Base-by-base conservation (phyloP, 2,113 vertebrate genomes). In the Sturnira hondurensis region DNA sequence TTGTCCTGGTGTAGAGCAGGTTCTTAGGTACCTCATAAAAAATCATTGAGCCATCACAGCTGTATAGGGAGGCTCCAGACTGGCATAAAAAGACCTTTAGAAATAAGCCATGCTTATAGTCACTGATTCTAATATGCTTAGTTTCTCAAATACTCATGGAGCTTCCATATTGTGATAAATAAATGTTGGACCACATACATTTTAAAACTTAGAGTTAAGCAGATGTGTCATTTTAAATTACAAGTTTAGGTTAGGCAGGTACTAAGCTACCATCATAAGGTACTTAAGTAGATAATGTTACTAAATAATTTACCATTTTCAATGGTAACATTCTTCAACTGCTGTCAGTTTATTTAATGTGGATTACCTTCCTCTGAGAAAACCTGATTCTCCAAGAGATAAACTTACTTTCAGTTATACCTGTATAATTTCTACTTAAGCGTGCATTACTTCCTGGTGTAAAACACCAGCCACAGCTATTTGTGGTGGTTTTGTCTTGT, bases 61-160 rank as follows among this genome's bases (percentile, higher is more conserved):
- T 93, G 92, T 84, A 68, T 38, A 14, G 93, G 96, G 91, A 96
- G 96, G 94, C 96, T 96, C 80, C 77, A 96, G 87, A 26, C 89
- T 87, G 47, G 94, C 97, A 86, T 94, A 97, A 95, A 96, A 97
- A 97, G 84, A 94, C 74, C 41, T 98, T 96, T 97, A 91, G 95
- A 97, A 97, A 89, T 92, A 92, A 94, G 95, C 50, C 38, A 47
- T 65, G 12, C 45, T 73, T 33, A 17, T 83, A 38, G 81, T 90
- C 36, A 31, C 20, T 96, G 94, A 65, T 89, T 91, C 71, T 81
- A 76, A 65, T 68, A 12, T 71, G 47, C 58, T 87, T 94, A 43
- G 9, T 82, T 94, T 54, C 67, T 77, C 68, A 47, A 78, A 78
- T 81, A 70, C 22, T 89, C 58, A 67, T 89, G 41, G 6, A 38